These are phyloP conservation scores for sheep (Ovis aries) DNA, from an alignment of 2,113 vertebrate genomes.

Conservation along the genomic window DNA sequence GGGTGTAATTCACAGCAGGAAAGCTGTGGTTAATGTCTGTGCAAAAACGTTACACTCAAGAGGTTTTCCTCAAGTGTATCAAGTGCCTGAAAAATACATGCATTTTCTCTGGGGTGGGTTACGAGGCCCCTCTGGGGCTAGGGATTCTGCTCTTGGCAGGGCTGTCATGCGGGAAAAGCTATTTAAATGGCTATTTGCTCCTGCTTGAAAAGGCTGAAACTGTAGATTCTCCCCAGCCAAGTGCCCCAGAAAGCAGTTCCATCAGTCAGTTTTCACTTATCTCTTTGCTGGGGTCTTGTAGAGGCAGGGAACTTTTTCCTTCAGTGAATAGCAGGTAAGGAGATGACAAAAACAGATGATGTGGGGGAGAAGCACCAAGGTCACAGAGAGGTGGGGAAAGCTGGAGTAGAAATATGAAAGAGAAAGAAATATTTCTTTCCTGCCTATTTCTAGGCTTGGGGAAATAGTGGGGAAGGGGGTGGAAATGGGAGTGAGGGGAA, in stretches of 20 bases:
- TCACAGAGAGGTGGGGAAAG: neutral
- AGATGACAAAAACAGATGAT: neutral
- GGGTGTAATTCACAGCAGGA: neutral
- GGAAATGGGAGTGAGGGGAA: neutral
- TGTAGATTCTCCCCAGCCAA: neutral
- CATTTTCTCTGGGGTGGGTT: neutral
- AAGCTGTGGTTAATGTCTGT: neutral
- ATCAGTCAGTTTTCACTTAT: neutral
- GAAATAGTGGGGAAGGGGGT: neutral
- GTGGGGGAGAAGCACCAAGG: neutral
- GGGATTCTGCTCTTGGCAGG: neutral
- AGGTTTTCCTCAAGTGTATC: neutral
- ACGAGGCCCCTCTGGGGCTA: neutral
- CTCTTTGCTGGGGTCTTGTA: neutral
- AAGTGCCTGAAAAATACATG: neutral
- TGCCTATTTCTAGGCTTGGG: neutral
- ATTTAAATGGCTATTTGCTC: neutral
- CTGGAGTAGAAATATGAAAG: neutral
- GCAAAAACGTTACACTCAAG: neutral
- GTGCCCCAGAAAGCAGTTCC: neutral
- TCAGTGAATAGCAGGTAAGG: neutral
- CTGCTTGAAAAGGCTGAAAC: neutral
- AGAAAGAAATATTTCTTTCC: neutral
- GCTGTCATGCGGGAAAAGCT: neutral
- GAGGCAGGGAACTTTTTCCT: neutral